Evolutionary conservation across 2,113 vertebrate species (phyloP).

Genomic region (Anser brachyrhynchus): DNA sequence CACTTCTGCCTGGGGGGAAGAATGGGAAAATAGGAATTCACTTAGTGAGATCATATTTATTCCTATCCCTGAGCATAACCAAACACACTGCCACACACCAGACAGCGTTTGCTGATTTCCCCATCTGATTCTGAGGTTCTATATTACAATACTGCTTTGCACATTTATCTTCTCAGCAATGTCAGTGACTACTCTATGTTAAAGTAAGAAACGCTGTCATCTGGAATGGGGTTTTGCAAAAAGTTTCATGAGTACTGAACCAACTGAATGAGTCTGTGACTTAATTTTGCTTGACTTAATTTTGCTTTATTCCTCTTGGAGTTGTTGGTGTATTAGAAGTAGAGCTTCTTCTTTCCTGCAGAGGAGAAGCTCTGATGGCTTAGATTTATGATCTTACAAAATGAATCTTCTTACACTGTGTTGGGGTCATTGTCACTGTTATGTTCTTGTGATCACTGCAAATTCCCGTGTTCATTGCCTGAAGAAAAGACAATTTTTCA

Average conservation of each 20-base stretch:
- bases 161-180: not conserved
- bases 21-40: not conserved
- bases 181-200: not conserved
- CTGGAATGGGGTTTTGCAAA: not conserved
- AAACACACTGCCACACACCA: not conserved
- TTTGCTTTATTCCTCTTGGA: not conserved
- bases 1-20: not conserved
- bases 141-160: not conserved
- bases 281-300: not conserved
- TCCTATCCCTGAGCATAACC: not conserved
- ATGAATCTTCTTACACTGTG: not conserved
- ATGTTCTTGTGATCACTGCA: not conserved
- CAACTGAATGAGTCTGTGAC: not conserved
- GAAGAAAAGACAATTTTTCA: not conserved
- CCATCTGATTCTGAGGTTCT: not conserved
- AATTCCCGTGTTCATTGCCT: not conserved
- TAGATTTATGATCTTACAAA: not conserved
- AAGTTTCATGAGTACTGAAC: not conserved
- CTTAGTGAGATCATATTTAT: not conserved
- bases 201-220: not conserved
- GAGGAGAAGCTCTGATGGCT: not conserved
- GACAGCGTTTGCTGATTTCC: not conserved
- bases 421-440: fast-evolving
- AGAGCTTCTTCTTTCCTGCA: not conserved
- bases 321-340: not conserved